A percentile compares a stretch with the other conserved stretches of the same genome.
Evolutionary conservation across 2,113 vertebrate genomes (phyloP).

Genomic region (Puma concolor): DNA sequence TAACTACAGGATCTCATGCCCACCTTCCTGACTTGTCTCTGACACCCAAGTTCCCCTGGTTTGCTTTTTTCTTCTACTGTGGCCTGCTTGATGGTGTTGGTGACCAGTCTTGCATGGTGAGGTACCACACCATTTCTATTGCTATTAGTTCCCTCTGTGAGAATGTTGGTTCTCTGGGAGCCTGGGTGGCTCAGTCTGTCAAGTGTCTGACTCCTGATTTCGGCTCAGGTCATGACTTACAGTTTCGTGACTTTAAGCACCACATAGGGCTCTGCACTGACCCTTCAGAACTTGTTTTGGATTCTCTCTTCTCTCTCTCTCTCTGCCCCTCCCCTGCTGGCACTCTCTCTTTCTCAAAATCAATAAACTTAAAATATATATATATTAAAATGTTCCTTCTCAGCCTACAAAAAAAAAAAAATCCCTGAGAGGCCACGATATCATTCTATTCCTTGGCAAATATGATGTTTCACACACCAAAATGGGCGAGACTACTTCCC

Average conservation of each 20-base stretch:
- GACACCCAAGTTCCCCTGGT: too few species aligned
- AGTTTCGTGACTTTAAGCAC: too few species aligned
- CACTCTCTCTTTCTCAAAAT: too few species aligned
- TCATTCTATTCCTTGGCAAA: background rate
- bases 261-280: too few species aligned
- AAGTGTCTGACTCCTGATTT: too few species aligned
- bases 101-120: background rate
- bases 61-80: background rate
- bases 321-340: too few species aligned
- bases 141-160: background rate
- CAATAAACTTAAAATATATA: too few species aligned
- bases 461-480: background rate
- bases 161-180: background rate
- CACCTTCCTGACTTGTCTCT: background rate
- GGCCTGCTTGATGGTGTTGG: background rate
- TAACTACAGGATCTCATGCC: background rate
- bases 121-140: fast-evolving
- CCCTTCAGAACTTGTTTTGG: too few species aligned
- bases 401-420: background rate
- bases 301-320: too few species aligned
- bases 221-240: too few species aligned
- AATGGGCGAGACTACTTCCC: background rate
- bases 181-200: too few species aligned
- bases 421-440: background rate
- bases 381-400: background rate